Conservation (phyloP, 2,113 vertebrate genomes). For the Poecilia latipinna region DNA sequence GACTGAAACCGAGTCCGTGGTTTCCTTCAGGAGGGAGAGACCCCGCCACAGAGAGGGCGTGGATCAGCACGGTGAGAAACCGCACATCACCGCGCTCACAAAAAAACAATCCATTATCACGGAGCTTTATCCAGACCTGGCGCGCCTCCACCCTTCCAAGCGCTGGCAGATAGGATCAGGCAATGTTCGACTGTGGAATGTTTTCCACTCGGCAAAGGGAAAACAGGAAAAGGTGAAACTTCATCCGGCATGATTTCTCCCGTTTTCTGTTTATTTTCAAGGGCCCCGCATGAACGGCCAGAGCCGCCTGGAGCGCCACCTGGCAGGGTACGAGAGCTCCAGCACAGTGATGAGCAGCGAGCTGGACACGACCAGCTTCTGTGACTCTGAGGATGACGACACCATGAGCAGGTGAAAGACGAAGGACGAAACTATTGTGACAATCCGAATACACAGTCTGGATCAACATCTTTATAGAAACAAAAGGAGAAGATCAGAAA, state of each 20-base stretch:
- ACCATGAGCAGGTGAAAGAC: slow-evolving; percentile 86
- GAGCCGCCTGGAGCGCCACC: slow-evolving; percentile 85
- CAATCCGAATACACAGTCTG: too few relatives aligned
- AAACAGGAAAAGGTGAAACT: slow-evolving; percentile 36
- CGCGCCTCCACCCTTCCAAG: slow-evolving; percentile 11
- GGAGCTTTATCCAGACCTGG: slow-evolving; percentile 39
- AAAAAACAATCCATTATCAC: slow-evolving; percentile 16
- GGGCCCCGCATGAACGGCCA: slow-evolving; percentile 82
- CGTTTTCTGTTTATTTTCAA: slow-evolving; percentile 14
- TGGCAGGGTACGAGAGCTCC: slow-evolving; percentile 88
- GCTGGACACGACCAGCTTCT: slow-evolving; percentile 89
- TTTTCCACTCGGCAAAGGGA: neutral
- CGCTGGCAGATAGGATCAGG: slow-evolving; percentile 44
- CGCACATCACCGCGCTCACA: neutral
- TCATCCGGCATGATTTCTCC: neutral
- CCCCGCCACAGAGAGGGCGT: slow-evolving; percentile 85
- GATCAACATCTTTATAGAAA: too few relatives aligned
- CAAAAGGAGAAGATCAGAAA: too few relatives aligned
- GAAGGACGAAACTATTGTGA: neutral
- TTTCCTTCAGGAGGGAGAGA: slow-evolving; percentile 87
- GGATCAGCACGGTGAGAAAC: slow-evolving; percentile 84
- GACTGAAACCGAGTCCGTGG: slow-evolving; percentile 89
- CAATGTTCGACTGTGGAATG: slow-evolving; percentile 34
- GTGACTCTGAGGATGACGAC: slow-evolving; percentile 90
- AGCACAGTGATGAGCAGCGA: slow-evolving; percentile 91